Evolutionary conservation across 92 coral and sea anemone species (phyloP), one percentile per base, ranked within the genome.

Genomic region (Diadumene lineata): DNA sequence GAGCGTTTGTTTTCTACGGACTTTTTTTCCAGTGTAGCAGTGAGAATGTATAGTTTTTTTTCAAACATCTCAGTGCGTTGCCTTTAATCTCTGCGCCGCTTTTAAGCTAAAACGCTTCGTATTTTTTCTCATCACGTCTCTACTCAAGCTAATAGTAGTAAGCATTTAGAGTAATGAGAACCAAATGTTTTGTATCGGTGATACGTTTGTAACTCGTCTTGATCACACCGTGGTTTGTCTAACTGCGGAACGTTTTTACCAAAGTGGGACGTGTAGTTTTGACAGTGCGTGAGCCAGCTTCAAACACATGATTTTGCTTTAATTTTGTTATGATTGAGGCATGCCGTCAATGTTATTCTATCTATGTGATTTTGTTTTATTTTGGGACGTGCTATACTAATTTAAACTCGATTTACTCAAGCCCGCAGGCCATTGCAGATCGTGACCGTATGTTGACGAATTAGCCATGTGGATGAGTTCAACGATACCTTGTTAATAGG

Each of bases 351-450:
- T 53, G 66, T 27, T 34, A 57, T 72, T 72, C 34, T 56, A 72
- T 56, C 26, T 56, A 72, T 72, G 56, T 56, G 21, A 46, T 56
- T 72, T 72, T 56, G 66, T 72, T 56, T 72, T 72, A 53, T 56
- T 66, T 66, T 68, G 77, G 77, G 63, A 72, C 77, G 77, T 72
- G 77, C 66, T 34, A 50, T 34, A 72, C 32, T 61, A 72, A 72
- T 72, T 72, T 15, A 57, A 72, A 56, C 32, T 43, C 38, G 57
- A 51, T 72, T 72, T 16, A 56, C 33, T 24, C 27, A 55, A 4
- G 31, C 66, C 77, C 66, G 56, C 32, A 30, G 66, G 77, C 66
- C 17, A 56, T 31, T 56, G 57, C 32, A 15, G 66, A 31, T 72
- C 66, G 63, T 43, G 66, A 31, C 31, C 77, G 26, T 19, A 51